phyloP scores from a whole-genome alignment of 2,888 invertebrate genomes.

The Glaucopsyche alexis region DNA sequence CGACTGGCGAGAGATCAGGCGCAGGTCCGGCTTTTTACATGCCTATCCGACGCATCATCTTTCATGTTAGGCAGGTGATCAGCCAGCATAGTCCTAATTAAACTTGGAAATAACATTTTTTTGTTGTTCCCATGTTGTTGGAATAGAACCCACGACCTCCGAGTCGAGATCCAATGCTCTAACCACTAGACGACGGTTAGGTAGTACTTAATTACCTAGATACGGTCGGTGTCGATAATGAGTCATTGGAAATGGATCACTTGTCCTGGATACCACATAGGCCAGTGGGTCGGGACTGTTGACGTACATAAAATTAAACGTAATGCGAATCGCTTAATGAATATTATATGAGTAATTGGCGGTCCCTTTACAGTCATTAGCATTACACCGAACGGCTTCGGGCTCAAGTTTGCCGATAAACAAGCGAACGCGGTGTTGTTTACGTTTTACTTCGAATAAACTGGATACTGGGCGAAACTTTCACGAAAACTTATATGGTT shows the following conservation, averaged over 20 bases:
- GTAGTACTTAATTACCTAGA: too few relatives aligned
- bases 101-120: too few relatives aligned
- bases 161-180: too few relatives aligned
- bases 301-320: slow-evolving; percentile 22
- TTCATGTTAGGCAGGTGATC: too few relatives aligned
- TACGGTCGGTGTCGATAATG: neutral
- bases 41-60: too few relatives aligned
- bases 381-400: neutral
- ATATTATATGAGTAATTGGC: slow-evolving; percentile 28
- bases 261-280: too few relatives aligned
- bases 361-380: neutral
- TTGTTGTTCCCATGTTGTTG: too few relatives aligned
- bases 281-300: neutral
- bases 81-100: too few relatives aligned
- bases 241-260: slow-evolving; percentile 15
- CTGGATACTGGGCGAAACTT: neutral
- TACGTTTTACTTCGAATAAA: neutral
- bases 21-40: too few relatives aligned
- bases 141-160: too few relatives aligned
- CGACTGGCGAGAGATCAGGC: too few relatives aligned
- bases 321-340: slow-evolving; percentile 20
- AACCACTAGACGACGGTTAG: too few relatives aligned
- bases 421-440: neutral
- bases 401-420: slow-evolving; percentile 2
- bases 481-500: slow-evolving; percentile 14